Base-by-base conservation (phyloP, 2,797 vertebrate species). In the Xenopus petersii region DNA sequence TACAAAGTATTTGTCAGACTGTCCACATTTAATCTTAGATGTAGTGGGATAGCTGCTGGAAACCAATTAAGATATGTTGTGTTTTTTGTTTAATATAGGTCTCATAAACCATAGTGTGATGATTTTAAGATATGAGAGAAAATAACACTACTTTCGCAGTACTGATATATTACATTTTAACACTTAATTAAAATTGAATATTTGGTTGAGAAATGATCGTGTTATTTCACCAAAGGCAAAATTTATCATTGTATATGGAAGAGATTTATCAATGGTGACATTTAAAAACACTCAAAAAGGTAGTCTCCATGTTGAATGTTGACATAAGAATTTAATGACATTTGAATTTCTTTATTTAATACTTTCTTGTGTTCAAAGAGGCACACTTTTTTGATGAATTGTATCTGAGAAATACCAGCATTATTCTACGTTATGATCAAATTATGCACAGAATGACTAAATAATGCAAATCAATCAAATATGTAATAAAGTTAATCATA, bases 41-140 rank as follows among this genome's bases (percentile, higher is more conserved):
- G 60, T 64, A 69, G 62, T 66, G 62, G 58, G 71, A 70, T 79
- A 66, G 42, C 71, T 60, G 54, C 64, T 78, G 77, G 69, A 24
- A 74, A 74, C 61, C 71, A 74, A 79, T 79, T 79, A 74, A 47
- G 24, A 66, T 74, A 67, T 49, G 66, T 74, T 65, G 42, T 9
- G 17, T 70, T 71, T 76, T 76, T 70, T 70, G 51, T 70, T 79
- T 68, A 79, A 70, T 77, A 73, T 65, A 64, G n/a, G 59, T 77
- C 21, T 73, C 58, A n/a, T 51, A 74, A 70, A 65, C 55, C 11
- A 26, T 54, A n/a, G 26, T 61, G 64, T 64, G 26, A 69, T 56
- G 17, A 66, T 79, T 49, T 68, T 33, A 59, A 59, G 30, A 12
- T 58, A 30, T 30, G 26, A 70, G 12, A 73, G 62, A 24, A 74